Evolutionary conservation across 2,797 vertebrate genomes (phyloP).

Genomic region (Sebastolobus altivelis): DNA sequence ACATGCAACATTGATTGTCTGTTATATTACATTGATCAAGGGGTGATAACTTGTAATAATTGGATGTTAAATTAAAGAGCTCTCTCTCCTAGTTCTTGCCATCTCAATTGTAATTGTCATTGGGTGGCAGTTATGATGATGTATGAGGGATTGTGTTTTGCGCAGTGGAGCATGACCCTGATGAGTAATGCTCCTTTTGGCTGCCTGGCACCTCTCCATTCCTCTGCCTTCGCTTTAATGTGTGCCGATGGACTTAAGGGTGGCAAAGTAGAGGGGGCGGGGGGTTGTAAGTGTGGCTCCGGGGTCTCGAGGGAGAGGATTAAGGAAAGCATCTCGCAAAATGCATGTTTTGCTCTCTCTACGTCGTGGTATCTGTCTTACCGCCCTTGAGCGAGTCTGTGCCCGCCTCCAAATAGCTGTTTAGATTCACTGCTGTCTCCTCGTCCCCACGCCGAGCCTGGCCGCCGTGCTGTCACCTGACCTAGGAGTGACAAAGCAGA

Average conservation of each 20-base stretch:
- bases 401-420: slow-evolving; percentile 42
- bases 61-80: slow-evolving; percentile 99
- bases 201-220: slow-evolving; percentile 89
- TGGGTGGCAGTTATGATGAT: slow-evolving; percentile 99
- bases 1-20: slow-evolving; percentile 98
- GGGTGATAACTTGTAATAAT: slow-evolving; percentile 99
- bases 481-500: slow-evolving; percentile 81
- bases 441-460: slow-evolving; percentile 50
- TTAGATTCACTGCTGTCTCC: slow-evolving; percentile 56
- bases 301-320: slow-evolving; percentile 54
- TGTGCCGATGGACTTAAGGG: slow-evolving; percentile 82
- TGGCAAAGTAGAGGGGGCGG: slow-evolving; percentile 30
- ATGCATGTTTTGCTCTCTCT: slow-evolving; percentile 49
- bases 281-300: slow-evolving; percentile 46
- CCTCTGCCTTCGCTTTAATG: slow-evolving; percentile 89
- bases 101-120: slow-evolving; percentile 99
- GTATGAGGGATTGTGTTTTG: slow-evolving; percentile 99
- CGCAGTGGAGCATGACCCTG: slow-evolving; percentile 94
- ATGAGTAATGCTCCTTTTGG: slow-evolving; percentile 95
- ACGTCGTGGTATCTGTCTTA: slow-evolving; percentile 18
- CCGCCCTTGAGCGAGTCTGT: slow-evolving; percentile 21
- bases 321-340: slow-evolving; percentile 50
- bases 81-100: slow-evolving; percentile 98
- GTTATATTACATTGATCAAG: slow-evolving; percentile 99
- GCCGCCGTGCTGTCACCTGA: slow-evolving; percentile 71